phyloP scores from a whole-genome alignment of 2,797 vertebrate species.

The Notolabrus celidotus region DNA sequence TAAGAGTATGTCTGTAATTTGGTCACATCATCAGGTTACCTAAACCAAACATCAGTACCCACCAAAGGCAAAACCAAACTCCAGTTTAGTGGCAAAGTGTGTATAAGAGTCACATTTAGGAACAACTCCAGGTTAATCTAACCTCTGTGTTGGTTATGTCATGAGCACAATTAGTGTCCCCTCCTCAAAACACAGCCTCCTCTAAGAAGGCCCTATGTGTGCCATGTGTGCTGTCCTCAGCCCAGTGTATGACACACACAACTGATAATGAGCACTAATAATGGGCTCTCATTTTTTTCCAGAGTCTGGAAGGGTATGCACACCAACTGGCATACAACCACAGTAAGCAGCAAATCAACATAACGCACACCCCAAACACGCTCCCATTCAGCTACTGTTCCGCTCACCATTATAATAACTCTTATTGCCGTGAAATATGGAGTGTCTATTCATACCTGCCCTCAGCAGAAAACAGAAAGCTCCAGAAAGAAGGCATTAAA shows the following conservation, averaged over 20 bases:
- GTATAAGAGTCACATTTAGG: too few species aligned
- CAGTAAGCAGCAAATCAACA: conserved; percentile 37
- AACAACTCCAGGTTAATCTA: too few species aligned
- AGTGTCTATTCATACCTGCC: conserved; percentile 62
- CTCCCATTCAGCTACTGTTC: conserved; percentile 49
- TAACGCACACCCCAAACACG: conserved; percentile 44
- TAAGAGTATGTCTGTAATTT: too few species aligned
- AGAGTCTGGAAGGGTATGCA: conserved; percentile 23
- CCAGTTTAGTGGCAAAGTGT: too few species aligned
- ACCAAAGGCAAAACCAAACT: too few species aligned
- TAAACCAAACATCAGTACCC: too few species aligned
- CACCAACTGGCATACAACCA: background rate
- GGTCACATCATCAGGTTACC: too few species aligned
- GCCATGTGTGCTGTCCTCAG: conserved; percentile 5
- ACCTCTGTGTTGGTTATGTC: too few species aligned
- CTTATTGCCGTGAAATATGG: conserved; percentile 67
- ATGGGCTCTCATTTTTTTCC: conserved; percentile 31
- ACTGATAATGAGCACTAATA: conserved; percentile 44
- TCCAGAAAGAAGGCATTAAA: conserved; percentile 78
- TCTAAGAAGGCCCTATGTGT: conserved; percentile 16
- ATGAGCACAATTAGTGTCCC: background rate
- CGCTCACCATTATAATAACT: conserved; percentile 61
- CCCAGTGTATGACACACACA: conserved; percentile 3
- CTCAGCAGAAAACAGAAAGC: conserved; percentile 67
- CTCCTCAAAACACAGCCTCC: conserved; percentile 1